Evolutionary conservation across 2,888 invertebrate species (phyloP), one percentile per base, ranked within the genome.

Genomic region (Agrilus cyanescens): DNA sequence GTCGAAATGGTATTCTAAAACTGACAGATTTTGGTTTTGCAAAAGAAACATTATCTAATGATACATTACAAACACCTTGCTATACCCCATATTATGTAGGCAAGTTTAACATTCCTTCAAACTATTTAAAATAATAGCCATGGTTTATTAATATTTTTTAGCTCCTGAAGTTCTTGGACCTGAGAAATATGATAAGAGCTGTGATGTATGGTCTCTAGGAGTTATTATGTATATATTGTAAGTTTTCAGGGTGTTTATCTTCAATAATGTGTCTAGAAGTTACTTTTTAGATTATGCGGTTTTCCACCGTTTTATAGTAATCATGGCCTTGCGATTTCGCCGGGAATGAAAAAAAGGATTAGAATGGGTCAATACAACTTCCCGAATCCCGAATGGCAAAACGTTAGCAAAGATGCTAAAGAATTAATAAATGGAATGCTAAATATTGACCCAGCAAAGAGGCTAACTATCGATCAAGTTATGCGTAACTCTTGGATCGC

Each of bases 21-120:
- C 70, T 98, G 57, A 98, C 97, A 2, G 98, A 99, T 71, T 99
- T 99, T 68, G 98, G 98, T 7, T 98, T 99, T 71, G 97, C 98
- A 12, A 98, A 98, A 66, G 93, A 94, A 67, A 91, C 90, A 0
- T 62, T 76, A 14, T 75, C 80, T 13, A 85, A 85, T 41, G 89
- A 93, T 56, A 88, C 91, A 0, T 68, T 98, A 43, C 91, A 95
- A 65, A 98, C 98, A 0, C 97, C 98, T 0, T 98, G 98, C 62
- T 98, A 97, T 60, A 98, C 98, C 8, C 98, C 98, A 0, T 97
- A 98, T 64, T 98, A 98, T 71, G 97, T 96, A 57, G 94, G 85
- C 83, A 65, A 69, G 78, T 66, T 12, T 32, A 2, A 32, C 15
- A 33, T 14, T n/a, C n/a, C n/a, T n/a, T n/a, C n/a, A 25, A 18